Base-by-base conservation (phyloP, 2,797 vertebrate species). In the Danio tinwini region DNA sequence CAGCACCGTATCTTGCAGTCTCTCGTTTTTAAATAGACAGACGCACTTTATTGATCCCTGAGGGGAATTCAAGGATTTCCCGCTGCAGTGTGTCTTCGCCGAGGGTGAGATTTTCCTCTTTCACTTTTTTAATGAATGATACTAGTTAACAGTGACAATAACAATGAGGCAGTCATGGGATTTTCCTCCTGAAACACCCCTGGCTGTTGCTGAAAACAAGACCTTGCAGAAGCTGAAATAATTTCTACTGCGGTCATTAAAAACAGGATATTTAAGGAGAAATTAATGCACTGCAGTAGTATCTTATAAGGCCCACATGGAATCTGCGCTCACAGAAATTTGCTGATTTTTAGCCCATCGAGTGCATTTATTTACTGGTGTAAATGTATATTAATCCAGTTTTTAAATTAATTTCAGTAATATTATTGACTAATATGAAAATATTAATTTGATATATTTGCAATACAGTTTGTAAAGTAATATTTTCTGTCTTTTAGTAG, bases 11-110 rank as follows among this genome's bases (percentile, higher is more conserved):
- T 50, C 69, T 65, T 2, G 14, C 50, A 1, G 17, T 56, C 72
- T 59, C 40, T 72, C n/a, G 14, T 6, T 67, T 56, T 67, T 76
- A 76, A 56, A 74, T 49, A 73, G 71, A 47, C 55, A 67, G 39
- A 76, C 50, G 11, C 55, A 47, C 52, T 76, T 67, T 76, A 67
- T 76, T 67, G 74, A 76, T 67, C 62, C 42, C 52, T 17, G 63
- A 67, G 42, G 63, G 52, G 21, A 76, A 47, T 67, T 68, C 74
- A 76, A 68, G 74, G 63, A 67, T 76, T 68, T 76, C 74, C 74
- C 40, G 5, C 61, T 44, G 50, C 50, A 76, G 50, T 42, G 21
- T 44, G 21, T 67, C 10, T 47, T 29, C 17, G 7, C 52, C 13
- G 10, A 67, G 52, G 42, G 52, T 10, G 16, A 67, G 52, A 56